A percentile compares a stretch with the other conserved stretches of the same genome.
phyloP scores from a whole-genome alignment of 2,113 vertebrate genomes.

The Oceanites oceanicus region DNA sequence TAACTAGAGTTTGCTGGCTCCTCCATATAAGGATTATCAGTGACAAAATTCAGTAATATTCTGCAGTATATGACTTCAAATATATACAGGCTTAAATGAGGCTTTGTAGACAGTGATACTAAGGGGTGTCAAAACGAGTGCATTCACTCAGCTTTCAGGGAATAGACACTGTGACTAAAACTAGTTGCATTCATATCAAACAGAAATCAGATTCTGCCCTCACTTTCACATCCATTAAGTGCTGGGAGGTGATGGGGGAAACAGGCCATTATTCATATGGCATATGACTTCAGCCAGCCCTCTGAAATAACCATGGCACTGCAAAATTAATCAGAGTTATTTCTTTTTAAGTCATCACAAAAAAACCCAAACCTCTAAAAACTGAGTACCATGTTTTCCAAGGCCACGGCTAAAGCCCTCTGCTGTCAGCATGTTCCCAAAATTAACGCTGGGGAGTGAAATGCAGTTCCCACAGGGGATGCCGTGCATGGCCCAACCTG shows the following conservation, averaged over 20 bases:
- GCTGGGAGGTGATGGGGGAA: not conserved
- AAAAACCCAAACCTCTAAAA: not conserved
- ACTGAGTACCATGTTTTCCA: not conserved
- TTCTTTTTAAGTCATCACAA: not conserved
- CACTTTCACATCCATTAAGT: not conserved
- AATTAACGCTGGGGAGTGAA: not conserved
- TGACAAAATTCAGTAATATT: not conserved
- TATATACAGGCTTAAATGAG: not conserved
- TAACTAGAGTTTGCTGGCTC: not conserved
- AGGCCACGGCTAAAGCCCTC: not conserved
- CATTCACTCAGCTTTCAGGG: not conserved
- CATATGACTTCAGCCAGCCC: not conserved
- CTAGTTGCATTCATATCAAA: not conserved
- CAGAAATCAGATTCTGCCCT: not conserved
- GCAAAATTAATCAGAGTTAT: not conserved
- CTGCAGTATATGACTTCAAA: not conserved
- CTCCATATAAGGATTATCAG: not conserved
- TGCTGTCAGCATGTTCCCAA: not conserved
- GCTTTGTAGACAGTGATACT: not conserved
- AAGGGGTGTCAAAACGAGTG: not conserved
- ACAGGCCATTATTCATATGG: not conserved
- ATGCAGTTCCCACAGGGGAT: not conserved
- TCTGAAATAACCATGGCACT: not conserved
- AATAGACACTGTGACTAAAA: not conserved
- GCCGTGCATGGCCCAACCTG: rapidly evolving